Evolutionary conservation across 2,888 invertebrate species (phyloP), one percentile per base, ranked within the genome.

Genomic region (Caenorhabditis virilis): DNA sequence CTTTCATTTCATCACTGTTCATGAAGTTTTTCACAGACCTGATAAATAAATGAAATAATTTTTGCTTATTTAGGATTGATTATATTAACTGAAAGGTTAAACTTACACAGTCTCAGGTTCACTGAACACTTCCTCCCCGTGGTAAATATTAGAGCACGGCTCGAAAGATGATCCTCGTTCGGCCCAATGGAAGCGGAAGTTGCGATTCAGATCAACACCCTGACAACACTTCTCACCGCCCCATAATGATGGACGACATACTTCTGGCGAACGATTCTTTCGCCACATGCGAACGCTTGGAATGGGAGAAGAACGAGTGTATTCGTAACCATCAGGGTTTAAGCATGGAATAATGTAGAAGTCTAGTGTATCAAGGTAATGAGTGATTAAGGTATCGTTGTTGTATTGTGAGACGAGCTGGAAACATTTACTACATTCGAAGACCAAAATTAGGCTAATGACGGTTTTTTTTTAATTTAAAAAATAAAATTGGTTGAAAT

Each of bases 301-400:
- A 7, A 74, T 49, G 6, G 75, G 69, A 2, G 78, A 78, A 18
- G 69, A 72, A 9, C 80, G 60, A 1, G 82, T 78, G 65, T 77
- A 83, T 60, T 80, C 81, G 54, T 80, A 83, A 9, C 82, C 82
- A 43, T 80, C 80, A 4, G 83, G 82, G 52, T 83, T 83, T n/a
- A 81, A 62, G 47, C 78, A 77, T 2, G 82, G 82, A 0, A 82
- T 64, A 35, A 82, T 74, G 62, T 73, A 74, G 53, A 82, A 77
- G 63, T 82, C 69, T n/a, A 82, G 59, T 27, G 65, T 64, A 47
- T 80, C 67, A 22, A 82, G 41, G 46, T 77, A 78, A 38, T 78
- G 65, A 2, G 82, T 82, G 43, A 79, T 69, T 16, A 60, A 50
- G 1, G 72, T 51, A 38, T 82, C 77, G 33, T 69, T 75, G 2